Evolutionary conservation across 1,140 invertebrate genomes (phyloP).

Genomic region (Vanessa atalanta): DNA sequence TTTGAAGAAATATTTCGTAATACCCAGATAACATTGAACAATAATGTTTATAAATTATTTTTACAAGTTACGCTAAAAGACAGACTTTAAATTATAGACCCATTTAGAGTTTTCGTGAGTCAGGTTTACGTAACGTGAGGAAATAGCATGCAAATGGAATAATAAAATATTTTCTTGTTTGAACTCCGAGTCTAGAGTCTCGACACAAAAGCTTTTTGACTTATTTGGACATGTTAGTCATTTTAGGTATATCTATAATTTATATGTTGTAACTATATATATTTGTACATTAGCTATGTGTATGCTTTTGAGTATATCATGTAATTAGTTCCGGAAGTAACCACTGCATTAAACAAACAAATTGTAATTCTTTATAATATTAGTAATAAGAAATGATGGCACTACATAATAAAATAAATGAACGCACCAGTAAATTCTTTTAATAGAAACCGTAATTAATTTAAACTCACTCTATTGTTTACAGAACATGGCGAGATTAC

Average conservation of each 20-base stretch:
- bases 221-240: not conserved
- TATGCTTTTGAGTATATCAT: too few species aligned
- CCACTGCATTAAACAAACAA: too few species aligned
- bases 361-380: too few species aligned
- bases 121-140: not conserved
- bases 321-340: too few species aligned
- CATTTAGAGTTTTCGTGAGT: not conserved
- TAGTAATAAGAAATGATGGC: too few species aligned
- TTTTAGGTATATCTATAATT: too few species aligned
- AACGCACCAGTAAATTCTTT: too few species aligned
- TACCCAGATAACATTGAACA: not conserved
- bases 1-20: too few species aligned
- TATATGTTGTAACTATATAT: too few species aligned
- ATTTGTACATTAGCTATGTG: too few species aligned
- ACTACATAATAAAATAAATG: too few species aligned
- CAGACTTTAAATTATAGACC: constrained; percentile 1
- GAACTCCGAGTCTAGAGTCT: not conserved
- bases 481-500: constrained; percentile 86
- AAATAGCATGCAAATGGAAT: constrained; percentile 4
- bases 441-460: not conserved
- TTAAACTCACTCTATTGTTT: constrained; percentile 63
- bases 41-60: not conserved
- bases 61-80: not conserved
- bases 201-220: constrained; percentile 1
- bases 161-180: constrained; percentile 3